Percentiles rank a stretch among this genome's conserved stretches.
Conservation (phyloP, 2,113 vertebrate species). For the Ahaetulla prasina region DNA sequence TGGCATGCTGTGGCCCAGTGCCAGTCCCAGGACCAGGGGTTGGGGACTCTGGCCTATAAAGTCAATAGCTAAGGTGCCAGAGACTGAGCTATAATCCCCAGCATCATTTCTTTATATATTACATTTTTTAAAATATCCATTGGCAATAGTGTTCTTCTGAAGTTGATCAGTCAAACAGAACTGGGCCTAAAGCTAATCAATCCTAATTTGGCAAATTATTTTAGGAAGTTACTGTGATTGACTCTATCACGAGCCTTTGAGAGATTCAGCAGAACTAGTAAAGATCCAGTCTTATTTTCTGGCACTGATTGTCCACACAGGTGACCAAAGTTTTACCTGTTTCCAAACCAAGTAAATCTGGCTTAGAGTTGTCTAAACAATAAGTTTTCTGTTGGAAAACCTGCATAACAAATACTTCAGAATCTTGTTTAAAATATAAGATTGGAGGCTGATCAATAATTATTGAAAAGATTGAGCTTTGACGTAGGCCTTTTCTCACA, state of each 20-base stretch:
- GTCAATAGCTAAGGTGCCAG: background rate
- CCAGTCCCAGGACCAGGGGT: background rate
- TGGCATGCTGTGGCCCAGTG: background rate
- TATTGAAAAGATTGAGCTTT: background rate
- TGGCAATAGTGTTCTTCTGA: background rate
- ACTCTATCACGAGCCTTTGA: background rate
- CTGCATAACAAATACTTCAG: background rate
- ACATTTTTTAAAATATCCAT: background rate
- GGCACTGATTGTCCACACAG: background rate
- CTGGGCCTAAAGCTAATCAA: background rate
- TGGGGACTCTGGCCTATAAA: background rate
- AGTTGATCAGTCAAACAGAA: background rate
- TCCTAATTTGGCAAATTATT: background rate
- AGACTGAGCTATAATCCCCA: background rate
- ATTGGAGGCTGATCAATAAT: background rate
- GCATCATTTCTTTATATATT: background rate
- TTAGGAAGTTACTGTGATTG: background rate
- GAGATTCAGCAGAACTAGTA: background rate
- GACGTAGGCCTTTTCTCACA: background rate
- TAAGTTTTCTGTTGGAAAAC: background rate
- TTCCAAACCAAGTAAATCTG: background rate
- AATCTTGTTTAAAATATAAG: background rate
- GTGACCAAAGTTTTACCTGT: background rate
- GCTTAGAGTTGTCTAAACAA: background rate
- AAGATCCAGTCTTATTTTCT: background rate